phyloP scores from a whole-genome alignment of 2,797 vertebrate genomes.

The Myotis planiceps region DNA sequence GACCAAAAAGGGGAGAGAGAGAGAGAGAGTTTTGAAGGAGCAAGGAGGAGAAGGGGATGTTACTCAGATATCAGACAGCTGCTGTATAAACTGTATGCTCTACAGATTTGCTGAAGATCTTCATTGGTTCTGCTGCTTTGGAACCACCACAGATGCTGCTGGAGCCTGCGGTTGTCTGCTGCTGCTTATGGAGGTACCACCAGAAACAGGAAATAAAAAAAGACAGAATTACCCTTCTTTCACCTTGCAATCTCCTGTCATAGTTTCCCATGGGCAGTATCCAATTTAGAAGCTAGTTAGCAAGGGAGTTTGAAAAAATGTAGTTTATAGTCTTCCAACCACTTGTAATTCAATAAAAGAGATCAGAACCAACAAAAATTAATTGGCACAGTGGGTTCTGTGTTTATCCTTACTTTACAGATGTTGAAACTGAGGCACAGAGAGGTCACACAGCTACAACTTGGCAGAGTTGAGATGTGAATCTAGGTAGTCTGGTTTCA shows the following conservation, averaged over 20 bases:
- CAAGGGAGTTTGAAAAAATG: constrained; percentile 17
- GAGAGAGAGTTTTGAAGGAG: neutral
- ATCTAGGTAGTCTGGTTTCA: neutral
- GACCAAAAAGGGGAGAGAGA: neutral
- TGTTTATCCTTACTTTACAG: neutral
- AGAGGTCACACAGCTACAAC: neutral
- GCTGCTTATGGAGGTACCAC: neutral
- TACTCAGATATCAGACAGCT: neutral
- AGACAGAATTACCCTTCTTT: neutral
- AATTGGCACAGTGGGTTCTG: neutral
- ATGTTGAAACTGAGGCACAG: neutral
- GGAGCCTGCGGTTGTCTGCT: neutral
- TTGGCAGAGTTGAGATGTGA: neutral
- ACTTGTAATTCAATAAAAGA: neutral
- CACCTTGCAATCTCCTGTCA: neutral
- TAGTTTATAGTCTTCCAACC: neutral
- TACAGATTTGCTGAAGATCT: neutral
- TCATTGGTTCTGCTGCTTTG: constrained; percentile 25
- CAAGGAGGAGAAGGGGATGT: neutral
- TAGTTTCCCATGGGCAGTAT: neutral
- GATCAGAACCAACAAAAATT: neutral
- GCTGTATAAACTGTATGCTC: neutral
- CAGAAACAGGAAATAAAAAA: neutral
- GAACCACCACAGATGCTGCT: neutral
- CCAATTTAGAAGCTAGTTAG: neutral